Evolutionary conservation across 2,797 vertebrate genomes (phyloP), one percentile per base, ranked within the genome.

Genomic region (Gymnopithys bicolor): DNA sequence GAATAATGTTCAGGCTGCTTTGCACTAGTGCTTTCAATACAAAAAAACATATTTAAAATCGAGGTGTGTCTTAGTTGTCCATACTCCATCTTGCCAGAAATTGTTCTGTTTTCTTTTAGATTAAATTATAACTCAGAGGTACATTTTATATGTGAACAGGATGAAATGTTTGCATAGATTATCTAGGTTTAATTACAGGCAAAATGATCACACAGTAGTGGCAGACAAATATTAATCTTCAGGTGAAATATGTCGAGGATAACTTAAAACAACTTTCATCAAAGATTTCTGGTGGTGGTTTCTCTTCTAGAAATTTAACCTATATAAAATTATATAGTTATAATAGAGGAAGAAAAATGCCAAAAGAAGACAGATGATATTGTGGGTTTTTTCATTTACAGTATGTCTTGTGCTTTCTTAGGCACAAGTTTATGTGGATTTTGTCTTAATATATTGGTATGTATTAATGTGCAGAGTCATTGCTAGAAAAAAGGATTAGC

Each of bases 401-500:
- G 37, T 9, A 37, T 93, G 69, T 94, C 83, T 95, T 91, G 45
- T 80, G 58, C 95, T 97, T 84, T 96, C 70, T 69, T 85, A 95
- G 84, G 84, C 87, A 87, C 51, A 86, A 95, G 55, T 89, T 94
- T 88, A n/a, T 70, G 55, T 86, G 60, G 89, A 89, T 94, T 89
- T 89, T 95, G 13, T 90, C 62, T 89, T 94, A 85, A 75, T 92
- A 80, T 87, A 37, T 93, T 94, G 48, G 58, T 89, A 59, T 89
- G 68, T 96, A 79, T 91, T 92, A 80, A 92, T 91, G 82, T 97
- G 87, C 89, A 95, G 81, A 96, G 87, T 97, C 88, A 96, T 88
- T 89, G 84, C 67, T 92, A 87, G 68, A 93, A 90, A 90, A 75
- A 89, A 81, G 53, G 85, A 80, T 55, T 90, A 77, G 94, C 82